Percentiles rank a stretch among this genome's conserved stretches.
These are phyloP conservation scores for Chionodraco myersi DNA, from an alignment of 2,113 vertebrate species.

Conservation along the genomic window DNA sequence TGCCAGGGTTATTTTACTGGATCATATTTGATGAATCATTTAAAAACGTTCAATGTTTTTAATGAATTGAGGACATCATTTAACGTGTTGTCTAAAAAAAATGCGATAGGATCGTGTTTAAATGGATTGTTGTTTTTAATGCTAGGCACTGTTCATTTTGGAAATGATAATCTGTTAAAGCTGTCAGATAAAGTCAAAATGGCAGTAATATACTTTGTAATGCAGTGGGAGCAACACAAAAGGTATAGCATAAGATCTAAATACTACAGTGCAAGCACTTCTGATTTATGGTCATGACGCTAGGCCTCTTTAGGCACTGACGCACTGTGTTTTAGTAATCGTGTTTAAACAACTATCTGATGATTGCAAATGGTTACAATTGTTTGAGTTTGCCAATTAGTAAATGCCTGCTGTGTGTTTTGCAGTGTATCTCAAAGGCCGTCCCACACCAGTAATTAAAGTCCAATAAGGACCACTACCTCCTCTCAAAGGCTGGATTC, in stretches of 20 bases:
- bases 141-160: not conserved
- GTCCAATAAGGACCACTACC: constrained; percentile 22
- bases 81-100: too few species aligned
- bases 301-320: not conserved
- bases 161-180: not conserved
- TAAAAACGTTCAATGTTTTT: too few species aligned
- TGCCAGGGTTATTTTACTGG: too few species aligned
- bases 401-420: constrained; percentile 38
- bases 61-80: too few species aligned
- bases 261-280: not conserved
- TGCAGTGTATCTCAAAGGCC: not conserved
- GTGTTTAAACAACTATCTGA: constrained; percentile 9
- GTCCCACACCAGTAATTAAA: constrained; percentile 33
- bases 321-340: not conserved
- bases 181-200: not conserved
- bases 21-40: too few species aligned
- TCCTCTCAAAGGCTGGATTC: constrained; percentile 50
- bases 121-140: too few species aligned
- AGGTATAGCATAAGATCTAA: too few species aligned
- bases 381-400: constrained; percentile 34
- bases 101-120: too few species aligned
- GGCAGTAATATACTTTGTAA: not conserved
- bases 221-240: not conserved
- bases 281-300: not conserved
- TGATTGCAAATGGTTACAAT: constrained; percentile 1